A percentile compares a stretch with the other conserved stretches of the same genome.
These are phyloP conservation scores for Lasioglossum marginatum DNA, from an alignment of 2,888 invertebrate genomes.

Conservation along the genomic window DNA sequence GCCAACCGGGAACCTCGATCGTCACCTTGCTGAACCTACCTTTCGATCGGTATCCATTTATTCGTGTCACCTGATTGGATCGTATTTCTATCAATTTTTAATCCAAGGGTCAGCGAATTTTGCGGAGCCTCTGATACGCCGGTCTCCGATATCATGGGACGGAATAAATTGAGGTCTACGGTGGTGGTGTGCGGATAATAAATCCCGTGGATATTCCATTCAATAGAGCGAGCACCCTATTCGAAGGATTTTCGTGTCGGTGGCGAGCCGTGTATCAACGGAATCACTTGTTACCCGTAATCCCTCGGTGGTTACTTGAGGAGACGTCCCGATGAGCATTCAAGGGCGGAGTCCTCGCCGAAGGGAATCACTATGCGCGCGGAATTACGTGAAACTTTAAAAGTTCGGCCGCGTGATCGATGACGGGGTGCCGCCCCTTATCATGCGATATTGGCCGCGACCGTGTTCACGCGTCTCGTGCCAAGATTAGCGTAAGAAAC, in stretches of 20 bases:
- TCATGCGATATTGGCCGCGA: background rate
- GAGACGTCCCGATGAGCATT: background rate
- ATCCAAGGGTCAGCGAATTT: background rate
- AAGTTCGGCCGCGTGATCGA: slow-evolving; percentile 25
- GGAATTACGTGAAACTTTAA: background rate
- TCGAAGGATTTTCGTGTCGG: background rate
- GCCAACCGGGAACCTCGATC: slow-evolving; percentile 33
- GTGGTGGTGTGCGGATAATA: background rate
- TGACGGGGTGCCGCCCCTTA: background rate
- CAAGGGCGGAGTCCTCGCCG: background rate
- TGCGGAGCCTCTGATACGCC: background rate
- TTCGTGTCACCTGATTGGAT: slow-evolving; percentile 26
- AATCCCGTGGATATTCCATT: slow-evolving; percentile 6
- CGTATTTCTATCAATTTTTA: slow-evolving; percentile 30
- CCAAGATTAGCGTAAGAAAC: background rate
- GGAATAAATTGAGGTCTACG: slow-evolving; percentile 4
- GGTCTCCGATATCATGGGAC: background rate
- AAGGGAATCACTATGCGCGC: background rate
- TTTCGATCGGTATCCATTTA: slow-evolving; percentile 24
- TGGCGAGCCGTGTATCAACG: background rate
- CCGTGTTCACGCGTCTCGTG: background rate
- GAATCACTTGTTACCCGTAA: slow-evolving; percentile 16
- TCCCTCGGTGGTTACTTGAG: background rate
- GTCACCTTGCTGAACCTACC: slow-evolving; percentile 6
- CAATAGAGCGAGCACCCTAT: background rate